Conservation (phyloP, 2,113 vertebrate genomes). For the Colistium nudipinnis region DNA sequence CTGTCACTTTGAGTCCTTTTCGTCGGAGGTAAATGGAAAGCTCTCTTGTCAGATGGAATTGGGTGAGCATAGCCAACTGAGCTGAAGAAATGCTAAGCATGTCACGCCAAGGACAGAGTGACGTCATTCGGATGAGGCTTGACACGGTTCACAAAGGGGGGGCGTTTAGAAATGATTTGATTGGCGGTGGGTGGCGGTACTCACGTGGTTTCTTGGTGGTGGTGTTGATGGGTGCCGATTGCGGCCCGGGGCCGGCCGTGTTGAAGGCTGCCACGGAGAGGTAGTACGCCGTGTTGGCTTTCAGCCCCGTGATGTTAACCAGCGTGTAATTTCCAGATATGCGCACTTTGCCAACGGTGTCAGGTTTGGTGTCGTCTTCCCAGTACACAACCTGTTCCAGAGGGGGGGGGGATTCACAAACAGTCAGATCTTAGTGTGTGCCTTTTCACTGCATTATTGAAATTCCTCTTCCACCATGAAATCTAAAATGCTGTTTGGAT, state of each 20-base stretch:
- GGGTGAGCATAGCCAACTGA: slow-evolving; percentile 12
- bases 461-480: slow-evolving; percentile 37
- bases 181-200: slow-evolving; percentile 57
- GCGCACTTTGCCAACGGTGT: slow-evolving; percentile 87
- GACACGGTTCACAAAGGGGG: slow-evolving; percentile 8
- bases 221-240: slow-evolving; percentile 87
- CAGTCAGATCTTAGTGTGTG: slow-evolving; percentile 1
- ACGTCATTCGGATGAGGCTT: background rate
- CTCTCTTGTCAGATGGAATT: slow-evolving; percentile 26
- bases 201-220: slow-evolving; percentile 95
- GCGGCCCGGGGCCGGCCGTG: slow-evolving; percentile 90
- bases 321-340: slow-evolving; percentile 88
- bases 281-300: slow-evolving; percentile 87
- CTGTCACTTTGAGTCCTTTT: background rate
- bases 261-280: slow-evolving; percentile 91
- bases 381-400: slow-evolving; percentile 88
- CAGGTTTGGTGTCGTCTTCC: slow-evolving; percentile 90
- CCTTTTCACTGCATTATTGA: slow-evolving; percentile 34
- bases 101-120: slow-evolving; percentile 14
- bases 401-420: background rate
- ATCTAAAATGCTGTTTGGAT: slow-evolving; percentile 52
- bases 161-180: slow-evolving; percentile 25
- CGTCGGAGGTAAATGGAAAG: slow-evolving; percentile 18
- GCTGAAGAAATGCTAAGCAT: background rate
- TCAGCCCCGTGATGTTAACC: slow-evolving; percentile 86